These are phyloP conservation scores for Melinaea marsaeus DNA, from an alignment of 2,888 invertebrate genomes.

Conservation along the genomic window DNA sequence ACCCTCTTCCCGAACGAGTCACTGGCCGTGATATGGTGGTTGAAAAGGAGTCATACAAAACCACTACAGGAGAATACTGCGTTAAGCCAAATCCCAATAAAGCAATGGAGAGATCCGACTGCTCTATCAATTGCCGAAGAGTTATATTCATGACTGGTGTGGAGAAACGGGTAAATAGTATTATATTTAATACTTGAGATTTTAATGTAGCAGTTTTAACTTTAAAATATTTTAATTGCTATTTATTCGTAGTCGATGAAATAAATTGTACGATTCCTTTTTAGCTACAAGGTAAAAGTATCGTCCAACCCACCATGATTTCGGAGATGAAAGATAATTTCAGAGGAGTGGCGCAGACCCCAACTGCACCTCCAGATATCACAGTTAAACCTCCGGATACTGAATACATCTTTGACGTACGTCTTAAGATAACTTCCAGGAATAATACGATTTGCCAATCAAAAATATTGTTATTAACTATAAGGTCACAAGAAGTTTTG, in stretches of 20 bases:
- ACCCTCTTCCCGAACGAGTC: slow-evolving; percentile 57
- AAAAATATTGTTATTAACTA: too few relatives aligned
- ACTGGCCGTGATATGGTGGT: slow-evolving; percentile 69
- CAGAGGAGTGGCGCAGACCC: slow-evolving; percentile 48
- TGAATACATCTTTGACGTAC: slow-evolving; percentile 66
- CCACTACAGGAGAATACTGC: slow-evolving; percentile 65
- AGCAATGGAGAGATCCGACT: slow-evolving; percentile 67
- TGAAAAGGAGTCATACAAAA: slow-evolving; percentile 62
- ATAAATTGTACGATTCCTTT: slow-evolving; percentile 17
- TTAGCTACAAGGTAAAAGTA: slow-evolving; percentile 56
- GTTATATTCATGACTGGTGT: slow-evolving; percentile 67
- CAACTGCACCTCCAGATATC: slow-evolving; percentile 54
- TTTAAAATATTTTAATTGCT: too few relatives aligned
- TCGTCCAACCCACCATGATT: slow-evolving; percentile 50
- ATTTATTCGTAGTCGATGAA: neutral
- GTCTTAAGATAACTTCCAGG: slow-evolving; percentile 26
- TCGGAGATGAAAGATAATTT: slow-evolving; percentile 69
- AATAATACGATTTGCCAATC: neutral
- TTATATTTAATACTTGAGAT: neutral
- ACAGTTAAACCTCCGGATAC: slow-evolving; percentile 57
- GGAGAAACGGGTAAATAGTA: slow-evolving; percentile 55
- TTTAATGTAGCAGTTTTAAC: neutral
- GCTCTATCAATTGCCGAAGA: slow-evolving; percentile 60
- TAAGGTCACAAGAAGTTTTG: neutral
- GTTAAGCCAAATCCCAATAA: slow-evolving; percentile 71